phyloP scores from a whole-genome alignment of 30 jellyfish, hydroid and myxozoan species.

The Rhopilema esculentum region DNA sequence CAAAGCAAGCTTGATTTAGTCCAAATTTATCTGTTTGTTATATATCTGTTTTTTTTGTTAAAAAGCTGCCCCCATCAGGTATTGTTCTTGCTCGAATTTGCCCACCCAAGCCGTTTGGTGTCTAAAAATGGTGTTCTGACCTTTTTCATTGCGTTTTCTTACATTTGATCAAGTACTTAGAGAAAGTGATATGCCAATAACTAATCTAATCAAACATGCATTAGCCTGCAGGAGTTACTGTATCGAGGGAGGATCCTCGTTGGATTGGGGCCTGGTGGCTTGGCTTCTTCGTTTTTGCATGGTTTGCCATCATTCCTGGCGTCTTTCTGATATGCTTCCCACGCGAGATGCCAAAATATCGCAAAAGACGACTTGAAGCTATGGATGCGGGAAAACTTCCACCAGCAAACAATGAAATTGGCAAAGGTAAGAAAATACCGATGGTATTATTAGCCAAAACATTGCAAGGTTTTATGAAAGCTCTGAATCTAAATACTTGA shows the following conservation, averaged over 20 bases:
- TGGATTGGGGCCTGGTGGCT: conserved; percentile 96
- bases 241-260: conserved; percentile 62
- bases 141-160: too few species aligned
- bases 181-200: neutral
- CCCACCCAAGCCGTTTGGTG: too few species aligned
- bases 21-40: too few species aligned
- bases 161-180: neutral
- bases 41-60: too few species aligned
- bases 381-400: conserved; percentile 78
- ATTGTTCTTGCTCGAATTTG: too few species aligned
- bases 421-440: conserved; percentile 28
- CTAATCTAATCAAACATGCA: neutral
- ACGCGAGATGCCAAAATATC: conserved; percentile 46
- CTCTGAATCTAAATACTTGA: too few species aligned
- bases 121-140: too few species aligned
- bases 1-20: too few species aligned
- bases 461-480: too few species aligned
- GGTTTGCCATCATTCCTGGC: neutral
- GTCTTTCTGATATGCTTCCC: conserved; percentile 85
- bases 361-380: conserved; percentile 68
- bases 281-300: conserved; percentile 20
- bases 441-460: too few species aligned
- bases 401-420: conserved; percentile 47
- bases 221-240: conserved; percentile 75
- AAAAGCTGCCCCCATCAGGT: too few species aligned